Percentiles rank a stretch among this genome's conserved stretches.
These are phyloP conservation scores for Salticus scenicus DNA, from an alignment of 2,888 invertebrate genomes.

Conservation along the genomic window DNA sequence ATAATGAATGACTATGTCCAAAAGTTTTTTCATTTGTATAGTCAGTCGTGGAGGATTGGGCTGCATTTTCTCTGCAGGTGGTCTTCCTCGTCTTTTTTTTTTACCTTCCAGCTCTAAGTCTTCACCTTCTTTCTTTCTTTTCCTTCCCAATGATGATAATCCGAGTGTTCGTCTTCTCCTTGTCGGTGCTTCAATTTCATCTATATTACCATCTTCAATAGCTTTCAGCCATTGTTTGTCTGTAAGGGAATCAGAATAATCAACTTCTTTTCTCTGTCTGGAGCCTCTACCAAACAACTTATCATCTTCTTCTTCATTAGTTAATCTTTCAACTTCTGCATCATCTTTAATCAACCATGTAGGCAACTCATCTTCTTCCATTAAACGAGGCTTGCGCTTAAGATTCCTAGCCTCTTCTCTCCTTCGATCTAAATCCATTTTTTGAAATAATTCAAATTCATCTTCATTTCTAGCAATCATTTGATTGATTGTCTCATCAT, in stretches of 20 bases:
- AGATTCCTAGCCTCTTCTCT: conserved; percentile 85
- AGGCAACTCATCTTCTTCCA: conserved; percentile 95
- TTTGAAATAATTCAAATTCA: conserved; percentile 91
- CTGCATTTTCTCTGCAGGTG: conserved; percentile 72
- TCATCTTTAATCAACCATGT: conserved; percentile 96
- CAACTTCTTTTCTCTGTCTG: conserved; percentile 95
- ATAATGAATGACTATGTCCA: conserved; percentile 91
- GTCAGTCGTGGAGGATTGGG: conserved; percentile 78
- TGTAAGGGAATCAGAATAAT: conserved; percentile 96
- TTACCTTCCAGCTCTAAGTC: conserved; percentile 75
- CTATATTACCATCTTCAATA: conserved; percentile 77
- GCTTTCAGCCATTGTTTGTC: conserved; percentile 97
- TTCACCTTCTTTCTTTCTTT: conserved; percentile 78
- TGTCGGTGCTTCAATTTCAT: conserved; percentile 74
- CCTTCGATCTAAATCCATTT: conserved; percentile 93
- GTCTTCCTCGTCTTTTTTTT: conserved; percentile 74
- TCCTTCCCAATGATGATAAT: conserved; percentile 70
- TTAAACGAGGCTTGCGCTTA: conserved; percentile 87
- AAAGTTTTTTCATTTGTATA: conserved; percentile 87
- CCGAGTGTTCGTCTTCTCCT: not conserved
- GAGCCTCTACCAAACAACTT: conserved; percentile 90
- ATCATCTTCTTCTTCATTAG: conserved; percentile 85
- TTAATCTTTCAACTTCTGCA: conserved; percentile 80
- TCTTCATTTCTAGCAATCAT: conserved; percentile 97
- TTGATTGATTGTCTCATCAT: conserved; percentile 98